Conservation (phyloP, 2,888 invertebrate species). For the Rhyacophila evoluta region DNA sequence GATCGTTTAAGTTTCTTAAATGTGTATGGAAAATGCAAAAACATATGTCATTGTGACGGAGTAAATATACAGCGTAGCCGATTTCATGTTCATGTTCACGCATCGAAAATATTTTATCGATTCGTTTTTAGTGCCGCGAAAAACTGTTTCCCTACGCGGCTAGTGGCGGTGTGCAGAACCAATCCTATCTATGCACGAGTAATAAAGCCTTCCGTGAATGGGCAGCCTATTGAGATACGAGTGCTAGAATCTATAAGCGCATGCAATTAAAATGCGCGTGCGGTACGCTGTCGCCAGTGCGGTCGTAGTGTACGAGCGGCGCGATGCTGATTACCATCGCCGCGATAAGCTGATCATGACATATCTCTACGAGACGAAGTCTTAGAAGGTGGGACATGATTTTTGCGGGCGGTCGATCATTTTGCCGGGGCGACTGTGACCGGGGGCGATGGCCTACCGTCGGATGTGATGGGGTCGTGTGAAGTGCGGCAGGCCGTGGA, state of each 20-base stretch:
- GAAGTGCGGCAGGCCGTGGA: conserved; percentile 69
- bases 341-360: background rate
- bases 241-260: background rate
- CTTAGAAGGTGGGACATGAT: conserved; percentile 15
- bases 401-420: conserved; percentile 15
- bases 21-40: background rate
- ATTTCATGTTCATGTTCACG: background rate
- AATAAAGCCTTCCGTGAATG: background rate
- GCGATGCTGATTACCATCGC: background rate
- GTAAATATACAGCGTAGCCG: background rate
- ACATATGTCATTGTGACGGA: background rate
- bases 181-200: background rate
- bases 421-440: conserved; percentile 59
- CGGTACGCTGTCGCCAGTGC: background rate
- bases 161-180: background rate
- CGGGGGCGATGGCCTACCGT: conserved; percentile 64
- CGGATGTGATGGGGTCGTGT: conserved; percentile 22
- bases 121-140: conserved; percentile 5
- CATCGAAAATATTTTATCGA: conserved; percentile 37
- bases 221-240: background rate
- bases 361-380: conserved; percentile 25
- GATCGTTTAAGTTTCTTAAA: background rate
- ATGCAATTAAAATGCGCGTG: conserved; percentile 25
- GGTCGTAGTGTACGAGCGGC: background rate
- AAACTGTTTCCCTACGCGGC: conserved; percentile 61